Evolutionary conservation across 1,140 invertebrate genomes (phyloP).

Genomic region (Chrysopa pallens): DNA sequence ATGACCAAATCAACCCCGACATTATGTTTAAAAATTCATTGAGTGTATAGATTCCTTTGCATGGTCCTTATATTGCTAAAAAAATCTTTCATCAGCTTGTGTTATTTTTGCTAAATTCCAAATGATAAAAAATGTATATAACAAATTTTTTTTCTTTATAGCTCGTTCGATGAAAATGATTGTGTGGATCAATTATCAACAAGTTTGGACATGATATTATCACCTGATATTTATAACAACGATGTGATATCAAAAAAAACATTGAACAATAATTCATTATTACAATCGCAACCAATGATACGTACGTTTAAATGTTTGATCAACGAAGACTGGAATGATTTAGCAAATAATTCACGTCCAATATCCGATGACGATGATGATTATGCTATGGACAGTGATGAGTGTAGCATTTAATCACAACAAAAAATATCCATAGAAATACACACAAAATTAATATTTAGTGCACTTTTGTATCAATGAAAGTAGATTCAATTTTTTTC

Average conservation of each 20-base stretch:
- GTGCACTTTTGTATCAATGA: no score
- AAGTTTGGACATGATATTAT: slow-evolving; percentile 37
- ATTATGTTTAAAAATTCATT: no score
- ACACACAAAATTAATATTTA: no score
- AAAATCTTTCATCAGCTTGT: no score
- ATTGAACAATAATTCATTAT: not conserved
- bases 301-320: not conserved
- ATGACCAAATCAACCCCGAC: no score
- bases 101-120: no score
- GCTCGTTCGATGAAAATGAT: slow-evolving; percentile 38
- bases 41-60: no score
- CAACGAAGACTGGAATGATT: not conserved
- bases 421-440: no score
- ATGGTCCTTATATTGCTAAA: not conserved
- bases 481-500: no score
- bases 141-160: slow-evolving; percentile 17
- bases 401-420: slow-evolving; percentile 25
- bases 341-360: slow-evolving; percentile 1
- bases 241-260: slow-evolving; percentile 13
- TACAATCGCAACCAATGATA: slow-evolving; percentile 6
- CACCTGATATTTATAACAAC: slow-evolving; percentile 14
- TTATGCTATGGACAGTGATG: slow-evolving; percentile 36
- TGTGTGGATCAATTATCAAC: slow-evolving; percentile 41
- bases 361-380: slow-evolving; percentile 27
- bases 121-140: not conserved